phyloP scores from a whole-genome alignment of 2,888 invertebrate genomes.

The Euplexia lucipara region DNA sequence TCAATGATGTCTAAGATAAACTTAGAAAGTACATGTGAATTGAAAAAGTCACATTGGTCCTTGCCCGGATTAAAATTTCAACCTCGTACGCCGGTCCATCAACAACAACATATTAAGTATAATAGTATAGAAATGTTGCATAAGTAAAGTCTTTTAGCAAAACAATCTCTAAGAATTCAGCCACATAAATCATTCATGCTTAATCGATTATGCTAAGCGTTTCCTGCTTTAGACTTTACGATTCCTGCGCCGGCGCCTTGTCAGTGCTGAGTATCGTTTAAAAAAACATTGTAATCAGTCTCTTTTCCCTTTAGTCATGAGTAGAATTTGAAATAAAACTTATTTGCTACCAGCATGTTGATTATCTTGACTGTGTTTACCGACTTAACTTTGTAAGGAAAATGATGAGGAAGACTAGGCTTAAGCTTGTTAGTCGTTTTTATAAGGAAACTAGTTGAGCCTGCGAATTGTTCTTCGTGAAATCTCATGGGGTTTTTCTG shows the following conservation, averaged over 20 bases:
- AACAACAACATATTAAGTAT: too few species aligned
- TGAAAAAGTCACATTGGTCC: too few species aligned
- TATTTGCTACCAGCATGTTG: constrained; percentile 35
- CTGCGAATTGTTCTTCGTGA: too few species aligned
- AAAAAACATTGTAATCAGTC: constrained; percentile 48
- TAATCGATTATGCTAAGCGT: constrained; percentile 34
- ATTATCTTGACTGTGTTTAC: constrained; percentile 29
- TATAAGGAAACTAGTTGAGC: constrained; percentile 8
- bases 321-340: constrained; percentile 45
- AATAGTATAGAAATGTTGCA: too few species aligned
- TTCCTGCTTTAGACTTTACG: constrained; percentile 28
- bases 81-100: too few species aligned
- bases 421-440: constrained; percentile 9
- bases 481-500: too few species aligned
- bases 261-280: constrained; percentile 38
- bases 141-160: neutral
- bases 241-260: constrained; percentile 41
- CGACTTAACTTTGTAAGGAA: constrained; percentile 11
- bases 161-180: neutral
- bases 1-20: too few species aligned
- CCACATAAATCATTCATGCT: constrained; percentile 29
- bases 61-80: too few species aligned
- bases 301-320: constrained; percentile 42
- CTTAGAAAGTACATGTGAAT: too few species aligned
- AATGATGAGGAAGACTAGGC: constrained; percentile 4